Conservation (phyloP, 1,140 invertebrate genomes). For the Drosophila nannoptera region DNA sequence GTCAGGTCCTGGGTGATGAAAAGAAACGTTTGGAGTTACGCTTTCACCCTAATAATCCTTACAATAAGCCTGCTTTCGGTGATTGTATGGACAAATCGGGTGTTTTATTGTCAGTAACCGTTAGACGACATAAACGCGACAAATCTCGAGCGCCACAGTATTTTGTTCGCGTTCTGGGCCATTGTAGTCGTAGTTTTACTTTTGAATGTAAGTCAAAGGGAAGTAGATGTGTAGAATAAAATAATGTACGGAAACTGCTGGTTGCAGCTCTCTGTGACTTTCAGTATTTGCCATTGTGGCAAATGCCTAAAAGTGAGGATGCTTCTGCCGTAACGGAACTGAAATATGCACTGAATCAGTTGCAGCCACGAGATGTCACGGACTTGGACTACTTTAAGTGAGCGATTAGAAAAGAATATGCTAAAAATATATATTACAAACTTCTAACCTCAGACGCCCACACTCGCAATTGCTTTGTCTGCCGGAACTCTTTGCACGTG, state of each 20-base stretch:
- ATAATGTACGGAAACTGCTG: background rate
- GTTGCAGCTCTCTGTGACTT: constrained; percentile 91
- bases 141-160: constrained; percentile 77
- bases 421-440: background rate
- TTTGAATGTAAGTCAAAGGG: constrained; percentile 50
- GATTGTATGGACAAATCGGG: constrained; percentile 84
- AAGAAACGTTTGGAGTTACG: constrained; percentile 87
- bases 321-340: constrained; percentile 58
- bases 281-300: constrained; percentile 90
- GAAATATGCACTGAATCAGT: constrained; percentile 82
- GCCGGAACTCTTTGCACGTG: constrained; percentile 88
- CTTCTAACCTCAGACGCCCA: constrained; percentile 69
- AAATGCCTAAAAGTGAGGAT: constrained; percentile 63
- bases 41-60: constrained; percentile 92
- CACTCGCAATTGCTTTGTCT: constrained; percentile 85
- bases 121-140: constrained; percentile 80
- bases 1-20: constrained; percentile 72
- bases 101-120: constrained; percentile 87
- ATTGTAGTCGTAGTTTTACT: constrained; percentile 78
- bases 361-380: constrained; percentile 84
- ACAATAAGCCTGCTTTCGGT: constrained; percentile 88
- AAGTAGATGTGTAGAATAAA: fast-evolving
- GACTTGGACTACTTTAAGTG: constrained; percentile 82
- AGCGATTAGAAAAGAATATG: constrained; percentile 37
- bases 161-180: constrained; percentile 82